Evolutionary conservation across 1,140 invertebrate genomes (phyloP).

Genomic region (Steinernema khuongi): DNA sequence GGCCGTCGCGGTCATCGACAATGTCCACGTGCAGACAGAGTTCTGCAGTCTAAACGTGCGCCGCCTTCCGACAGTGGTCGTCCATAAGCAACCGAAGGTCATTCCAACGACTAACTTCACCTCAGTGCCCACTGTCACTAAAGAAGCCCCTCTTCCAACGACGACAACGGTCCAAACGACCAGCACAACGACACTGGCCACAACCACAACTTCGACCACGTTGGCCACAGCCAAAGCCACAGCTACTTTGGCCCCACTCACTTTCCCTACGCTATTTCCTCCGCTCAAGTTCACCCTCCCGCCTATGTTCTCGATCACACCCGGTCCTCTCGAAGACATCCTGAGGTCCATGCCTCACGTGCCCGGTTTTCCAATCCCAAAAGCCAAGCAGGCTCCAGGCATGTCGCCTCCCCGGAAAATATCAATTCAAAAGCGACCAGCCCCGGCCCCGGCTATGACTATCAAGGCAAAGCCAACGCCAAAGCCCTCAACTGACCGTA

Average conservation of each 20-base stretch:
- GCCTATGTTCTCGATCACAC: neutral
- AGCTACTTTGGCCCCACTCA: neutral
- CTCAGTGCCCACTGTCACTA: too few species aligned
- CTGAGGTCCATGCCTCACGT: neutral
- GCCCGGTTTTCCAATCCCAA: neutral
- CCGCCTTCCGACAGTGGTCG: neutral
- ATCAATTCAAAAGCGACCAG: neutral
- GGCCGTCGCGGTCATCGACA: neutral
- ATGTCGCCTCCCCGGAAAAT: neutral
- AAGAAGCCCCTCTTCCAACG: too few species aligned
- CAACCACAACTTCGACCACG: neutral
- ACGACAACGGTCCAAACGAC: too few species aligned
- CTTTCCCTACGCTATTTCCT: neutral
- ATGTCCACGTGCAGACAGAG: neutral
- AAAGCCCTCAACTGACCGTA: neutral
- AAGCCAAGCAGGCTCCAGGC: neutral
- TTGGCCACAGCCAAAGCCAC: neutral
- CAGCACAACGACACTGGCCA: neutral
- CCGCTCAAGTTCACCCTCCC: neutral
- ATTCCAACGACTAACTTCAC: neutral
- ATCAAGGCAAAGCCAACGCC: neutral
- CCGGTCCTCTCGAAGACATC: neutral
- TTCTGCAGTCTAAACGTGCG: slow-evolving; percentile 3
- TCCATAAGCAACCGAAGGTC: neutral
- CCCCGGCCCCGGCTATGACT: neutral